A percentile compares a stretch with the other conserved stretches of the same genome.
These are phyloP conservation scores for Cephalopholis sonnerati DNA, from an alignment of 2,113 vertebrate genomes.

Conservation along the genomic window DNA sequence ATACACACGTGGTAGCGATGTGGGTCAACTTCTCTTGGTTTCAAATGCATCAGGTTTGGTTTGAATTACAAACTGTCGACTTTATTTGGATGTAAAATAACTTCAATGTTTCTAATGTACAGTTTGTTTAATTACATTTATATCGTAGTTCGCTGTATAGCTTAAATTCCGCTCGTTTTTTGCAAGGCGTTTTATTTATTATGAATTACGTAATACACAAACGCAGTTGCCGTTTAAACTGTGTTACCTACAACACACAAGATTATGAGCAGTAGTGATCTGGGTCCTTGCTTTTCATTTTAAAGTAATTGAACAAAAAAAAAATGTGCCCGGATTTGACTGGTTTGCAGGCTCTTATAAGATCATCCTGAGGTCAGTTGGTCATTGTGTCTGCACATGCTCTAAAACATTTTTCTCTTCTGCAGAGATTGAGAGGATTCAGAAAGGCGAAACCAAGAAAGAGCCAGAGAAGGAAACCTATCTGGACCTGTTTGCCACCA, in stretches of 20 bases:
- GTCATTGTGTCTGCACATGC: background rate
- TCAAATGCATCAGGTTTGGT: background rate
- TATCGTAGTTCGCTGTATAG: too few relatives aligned
- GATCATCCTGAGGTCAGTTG: background rate
- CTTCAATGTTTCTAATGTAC: too few relatives aligned
- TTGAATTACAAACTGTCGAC: background rate
- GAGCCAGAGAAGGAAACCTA: constrained; percentile 92
- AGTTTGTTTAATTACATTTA: too few relatives aligned
- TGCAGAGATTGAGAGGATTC: constrained; percentile 95
- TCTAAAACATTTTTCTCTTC: background rate
- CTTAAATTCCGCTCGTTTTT: too few relatives aligned
- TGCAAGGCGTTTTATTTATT: too few relatives aligned
- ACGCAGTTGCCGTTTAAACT: too few relatives aligned
- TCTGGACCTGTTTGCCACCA: constrained; percentile 94
- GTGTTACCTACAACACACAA: background rate
- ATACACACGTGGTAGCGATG: constrained; percentile 59
- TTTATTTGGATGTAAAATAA: too few relatives aligned
- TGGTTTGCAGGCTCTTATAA: background rate
- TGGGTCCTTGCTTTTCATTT: too few relatives aligned
- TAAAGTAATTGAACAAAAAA: too few relatives aligned
- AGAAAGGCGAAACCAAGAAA: constrained; percentile 94
- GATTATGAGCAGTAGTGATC: background rate
- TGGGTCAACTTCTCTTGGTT: background rate
- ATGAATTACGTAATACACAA: background rate
- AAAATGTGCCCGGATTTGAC: background rate